A percentile compares a stretch with the other conserved stretches of the same genome.
phyloP scores from a whole-genome alignment of 2,113 vertebrate genomes.

The Heterocephalus glaber region DNA sequence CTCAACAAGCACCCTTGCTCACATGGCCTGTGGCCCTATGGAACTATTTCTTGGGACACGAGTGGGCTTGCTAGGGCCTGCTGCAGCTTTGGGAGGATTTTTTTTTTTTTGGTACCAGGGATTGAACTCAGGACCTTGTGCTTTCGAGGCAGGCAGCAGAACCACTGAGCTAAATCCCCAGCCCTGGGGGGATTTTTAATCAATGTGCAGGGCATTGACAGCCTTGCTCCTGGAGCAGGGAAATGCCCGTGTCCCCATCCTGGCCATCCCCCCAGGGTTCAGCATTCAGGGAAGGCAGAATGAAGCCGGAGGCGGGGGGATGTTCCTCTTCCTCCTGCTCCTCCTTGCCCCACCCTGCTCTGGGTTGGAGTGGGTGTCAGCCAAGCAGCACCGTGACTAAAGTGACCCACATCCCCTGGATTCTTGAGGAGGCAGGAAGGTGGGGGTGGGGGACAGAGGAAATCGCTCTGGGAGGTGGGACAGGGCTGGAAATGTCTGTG shows the following conservation, averaged over 20 bases:
- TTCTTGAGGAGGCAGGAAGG: conserved; percentile 28
- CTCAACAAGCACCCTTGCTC: fast-evolving
- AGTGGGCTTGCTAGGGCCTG: not conserved
- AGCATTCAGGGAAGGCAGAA: not conserved
- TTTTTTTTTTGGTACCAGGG: too few relatives aligned
- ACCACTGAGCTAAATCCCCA: too few relatives aligned
- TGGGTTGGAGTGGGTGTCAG: not conserved
- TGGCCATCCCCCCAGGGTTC: not conserved
- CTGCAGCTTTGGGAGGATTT: too few relatives aligned
- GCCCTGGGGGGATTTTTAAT: not conserved
- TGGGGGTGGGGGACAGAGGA: not conserved
- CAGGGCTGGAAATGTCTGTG: not conserved
- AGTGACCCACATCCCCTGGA: fast-evolving
- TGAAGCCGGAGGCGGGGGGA: not conserved
- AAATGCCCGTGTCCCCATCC: not conserved
- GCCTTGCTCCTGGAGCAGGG: not conserved
- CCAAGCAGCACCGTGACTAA: not conserved
- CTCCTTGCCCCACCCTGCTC: not conserved
- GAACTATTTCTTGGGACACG: not conserved
- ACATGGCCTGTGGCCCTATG: not conserved
- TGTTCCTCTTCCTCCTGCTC: not conserved
- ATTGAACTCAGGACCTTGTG: too few relatives aligned
- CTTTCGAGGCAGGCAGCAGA: too few relatives aligned
- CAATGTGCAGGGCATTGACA: not conserved
- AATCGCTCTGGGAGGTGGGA: not conserved